Evolutionary conservation across 2,888 invertebrate species (phyloP), one percentile per base, ranked within the genome.

Genomic region (Acleris literana): DNA sequence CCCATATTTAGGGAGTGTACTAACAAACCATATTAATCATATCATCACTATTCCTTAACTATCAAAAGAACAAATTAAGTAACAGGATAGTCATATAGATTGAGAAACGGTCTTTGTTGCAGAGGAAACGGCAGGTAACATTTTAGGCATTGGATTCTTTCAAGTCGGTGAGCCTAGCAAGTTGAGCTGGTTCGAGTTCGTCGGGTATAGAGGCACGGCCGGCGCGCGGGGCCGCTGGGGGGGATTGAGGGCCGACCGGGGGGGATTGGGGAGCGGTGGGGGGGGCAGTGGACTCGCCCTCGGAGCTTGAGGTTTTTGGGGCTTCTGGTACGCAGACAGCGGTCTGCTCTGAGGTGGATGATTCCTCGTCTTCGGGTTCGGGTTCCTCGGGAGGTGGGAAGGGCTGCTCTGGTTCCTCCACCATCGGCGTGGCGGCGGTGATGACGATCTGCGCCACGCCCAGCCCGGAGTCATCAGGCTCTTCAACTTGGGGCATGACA

Each of bases 361-460:
- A 92, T 71, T 92, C 92, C 55, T 92, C 92, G 75, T 92, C 91
- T 17, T 90, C 91, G 68, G 71, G 78, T 68, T 77, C 80, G 16
- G 68, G 74, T 65, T 83, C 79, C 55, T 77, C 69, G 9, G 90
- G 81, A 4, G 95, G 95, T 16, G 97, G 97, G 90, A 97, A 97
- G 44, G 95, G 94, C 81, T 95, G 95, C 74, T 97, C 97, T 49
- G 96, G 94, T 81, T 97, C 97, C 88, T 98, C 98, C 78, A 95
- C 93, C 96, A 97, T 97, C 53, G 98, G 98, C 52, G 98, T 98
- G 71, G 98, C 98, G 63, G 97, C 97, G 55, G 98, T 98, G 85
- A 98, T 97, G 68, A 97, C 97, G 76, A 98, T 98, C 87, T 97
- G 96, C 61, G 97, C 97, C 75, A 97, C 97, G 70, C 96, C 97